Percentiles rank a stretch among this genome's conserved stretches.
Conservation (phyloP, 2,797 vertebrate species). For the Sparus aurata region DNA sequence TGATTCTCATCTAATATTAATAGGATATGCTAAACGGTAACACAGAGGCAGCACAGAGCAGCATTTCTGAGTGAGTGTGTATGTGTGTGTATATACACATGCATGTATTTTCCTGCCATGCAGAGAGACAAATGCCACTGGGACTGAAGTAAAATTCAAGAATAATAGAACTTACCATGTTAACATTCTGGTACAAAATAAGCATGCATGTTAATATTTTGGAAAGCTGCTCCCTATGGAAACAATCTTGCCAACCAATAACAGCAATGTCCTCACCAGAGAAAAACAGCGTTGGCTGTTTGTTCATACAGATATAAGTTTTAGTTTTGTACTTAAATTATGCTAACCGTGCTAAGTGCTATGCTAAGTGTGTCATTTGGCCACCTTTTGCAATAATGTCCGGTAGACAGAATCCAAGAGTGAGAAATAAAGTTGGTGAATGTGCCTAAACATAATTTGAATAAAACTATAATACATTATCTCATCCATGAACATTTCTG, state of each 20-base stretch:
- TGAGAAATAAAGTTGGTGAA: no score
- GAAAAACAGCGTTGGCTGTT: neutral
- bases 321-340: no score
- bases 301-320: neutral
- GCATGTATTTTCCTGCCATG: constrained; percentile 25
- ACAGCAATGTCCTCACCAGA: constrained; percentile 3
- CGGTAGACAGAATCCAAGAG: no score
- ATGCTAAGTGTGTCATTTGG: no score
- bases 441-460: no score
- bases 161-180: constrained; percentile 38
- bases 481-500: no score
- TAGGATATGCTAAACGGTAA: constrained; percentile 80
- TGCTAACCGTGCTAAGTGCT: no score
- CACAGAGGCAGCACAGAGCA: constrained; percentile 55
- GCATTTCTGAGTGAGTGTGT: constrained; percentile 40
- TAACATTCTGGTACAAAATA: constrained; percentile 30
- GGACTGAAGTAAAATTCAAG: constrained; percentile 45
- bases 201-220: constrained; percentile 36
- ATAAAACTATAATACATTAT: no score
- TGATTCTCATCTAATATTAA: constrained; percentile 87
- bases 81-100: constrained; percentile 38
- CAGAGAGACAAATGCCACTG: constrained; percentile 36
- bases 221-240: constrained; percentile 21
- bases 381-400: no score
- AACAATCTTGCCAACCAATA: constrained; percentile 8